Evolutionary conservation across 2,888 invertebrate genomes (phyloP).

Genomic region (Acronicta psi): DNA sequence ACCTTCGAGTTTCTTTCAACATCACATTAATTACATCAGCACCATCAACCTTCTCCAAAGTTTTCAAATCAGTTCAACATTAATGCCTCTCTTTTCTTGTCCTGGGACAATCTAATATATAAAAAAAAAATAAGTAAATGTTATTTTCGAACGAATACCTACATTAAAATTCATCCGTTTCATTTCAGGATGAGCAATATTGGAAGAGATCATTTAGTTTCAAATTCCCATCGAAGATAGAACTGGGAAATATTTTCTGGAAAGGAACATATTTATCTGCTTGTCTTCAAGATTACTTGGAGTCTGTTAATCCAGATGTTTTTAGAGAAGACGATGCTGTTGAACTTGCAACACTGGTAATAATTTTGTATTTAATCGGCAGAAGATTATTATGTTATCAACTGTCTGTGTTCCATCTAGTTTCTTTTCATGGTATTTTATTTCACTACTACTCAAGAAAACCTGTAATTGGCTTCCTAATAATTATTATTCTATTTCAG

Average conservation of each 20-base stretch:
- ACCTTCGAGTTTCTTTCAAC: too few relatives aligned
- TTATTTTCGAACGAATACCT: too few relatives aligned
- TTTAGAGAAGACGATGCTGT: conserved; percentile 80
- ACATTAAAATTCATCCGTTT: neutral
- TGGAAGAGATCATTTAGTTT: conserved; percentile 89
- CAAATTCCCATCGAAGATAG: conserved; percentile 75
- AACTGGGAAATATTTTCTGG: conserved; percentile 88
- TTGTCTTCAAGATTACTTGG: conserved; percentile 82
- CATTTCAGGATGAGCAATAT: conserved; percentile 89
- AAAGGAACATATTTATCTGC: conserved; percentile 87
- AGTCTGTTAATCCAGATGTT: conserved; percentile 79
- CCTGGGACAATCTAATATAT: too few relatives aligned
- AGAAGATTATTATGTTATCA: neutral
- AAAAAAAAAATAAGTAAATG: too few relatives aligned
- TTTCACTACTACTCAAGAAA: neutral
- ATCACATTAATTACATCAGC: too few relatives aligned
- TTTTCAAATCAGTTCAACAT: too few relatives aligned
- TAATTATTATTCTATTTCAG: too few relatives aligned
- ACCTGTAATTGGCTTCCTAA: too few relatives aligned
- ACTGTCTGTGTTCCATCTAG: neutral
- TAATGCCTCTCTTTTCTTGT: too few relatives aligned
- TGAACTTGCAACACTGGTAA: conserved; percentile 76
- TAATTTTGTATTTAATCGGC: neutral
- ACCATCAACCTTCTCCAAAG: too few relatives aligned
- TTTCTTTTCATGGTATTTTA: neutral